Conservation (phyloP, 2,113 vertebrate genomes). For the Galeopterus variegatus region DNA sequence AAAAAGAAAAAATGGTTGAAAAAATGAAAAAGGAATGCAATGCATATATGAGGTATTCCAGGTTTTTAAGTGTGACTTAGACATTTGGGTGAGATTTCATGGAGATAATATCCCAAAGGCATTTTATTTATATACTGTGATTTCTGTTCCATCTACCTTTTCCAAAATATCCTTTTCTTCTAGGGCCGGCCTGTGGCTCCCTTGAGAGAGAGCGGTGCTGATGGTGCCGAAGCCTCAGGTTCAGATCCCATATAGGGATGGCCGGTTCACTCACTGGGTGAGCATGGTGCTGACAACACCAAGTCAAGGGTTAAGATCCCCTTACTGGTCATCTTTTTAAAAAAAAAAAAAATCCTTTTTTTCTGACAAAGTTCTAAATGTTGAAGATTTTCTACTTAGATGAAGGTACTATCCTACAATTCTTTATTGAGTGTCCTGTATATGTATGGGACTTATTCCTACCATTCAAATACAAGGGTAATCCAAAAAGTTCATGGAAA, state of each 20-base stretch:
- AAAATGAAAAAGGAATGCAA: background rate
- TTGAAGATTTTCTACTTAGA: background rate
- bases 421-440: background rate
- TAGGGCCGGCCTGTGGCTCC: too few species aligned
- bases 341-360: background rate
- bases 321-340: too few species aligned
- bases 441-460: background rate
- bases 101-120: background rate
- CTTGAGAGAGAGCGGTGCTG: too few species aligned
- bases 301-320: too few species aligned
- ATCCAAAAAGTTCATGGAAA: too few species aligned
- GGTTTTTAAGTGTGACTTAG: background rate
- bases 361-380: background rate
- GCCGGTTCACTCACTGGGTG: too few species aligned
- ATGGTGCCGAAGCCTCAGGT: too few species aligned
- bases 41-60: background rate
- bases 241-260: too few species aligned
- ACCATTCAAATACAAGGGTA: background rate
- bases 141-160: background rate
- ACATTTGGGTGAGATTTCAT: background rate
- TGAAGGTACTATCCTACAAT: background rate
- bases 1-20: constrained; percentile 5
- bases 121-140: background rate
- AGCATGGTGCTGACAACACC: too few species aligned
- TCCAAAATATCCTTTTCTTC: background rate